Percentiles rank a stretch among this genome's conserved stretches.
Conservation (phyloP, 2,888 invertebrate genomes). For the Amphimallon solstitiale region DNA sequence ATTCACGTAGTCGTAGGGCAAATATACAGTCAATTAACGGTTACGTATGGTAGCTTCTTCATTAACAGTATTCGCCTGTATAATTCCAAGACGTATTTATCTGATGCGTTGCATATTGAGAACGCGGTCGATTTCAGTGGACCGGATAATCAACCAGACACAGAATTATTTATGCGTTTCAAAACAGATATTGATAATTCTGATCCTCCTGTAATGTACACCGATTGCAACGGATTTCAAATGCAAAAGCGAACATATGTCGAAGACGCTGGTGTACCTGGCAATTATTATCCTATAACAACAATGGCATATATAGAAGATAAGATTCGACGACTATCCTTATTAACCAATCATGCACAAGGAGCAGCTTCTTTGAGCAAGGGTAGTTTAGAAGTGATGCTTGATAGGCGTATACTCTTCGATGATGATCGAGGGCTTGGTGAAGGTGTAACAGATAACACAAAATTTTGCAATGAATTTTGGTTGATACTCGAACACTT, state of each 20-base stretch:
- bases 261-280: background rate
- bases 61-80: constrained; percentile 15
- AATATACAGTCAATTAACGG: constrained; percentile 23
- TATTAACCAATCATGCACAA: constrained; percentile 26
- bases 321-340: constrained; percentile 1
- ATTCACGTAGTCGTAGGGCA: constrained; percentile 5
- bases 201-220: constrained; percentile 14
- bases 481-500: constrained; percentile 9
- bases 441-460: constrained; percentile 21
- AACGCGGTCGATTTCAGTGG: constrained; percentile 15
- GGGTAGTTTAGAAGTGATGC: constrained; percentile 21
- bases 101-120: constrained; percentile 17
- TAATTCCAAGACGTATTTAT: constrained; percentile 18
- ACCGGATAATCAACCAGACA: background rate
- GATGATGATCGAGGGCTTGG: constrained; percentile 14
- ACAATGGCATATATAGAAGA: constrained; percentile 30
- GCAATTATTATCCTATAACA: constrained; percentile 30
- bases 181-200: constrained; percentile 17
- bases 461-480: constrained; percentile 14
- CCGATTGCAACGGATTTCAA: constrained; percentile 28
- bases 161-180: constrained; percentile 26
- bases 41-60: constrained; percentile 3
- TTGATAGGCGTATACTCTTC: constrained; percentile 8
- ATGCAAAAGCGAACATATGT: constrained; percentile 22
- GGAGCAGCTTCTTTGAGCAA: constrained; percentile 14